Percentiles rank a stretch among this genome's conserved stretches.
phyloP scores from a whole-genome alignment of 2,888 invertebrate species.

The Allacma fusca region DNA sequence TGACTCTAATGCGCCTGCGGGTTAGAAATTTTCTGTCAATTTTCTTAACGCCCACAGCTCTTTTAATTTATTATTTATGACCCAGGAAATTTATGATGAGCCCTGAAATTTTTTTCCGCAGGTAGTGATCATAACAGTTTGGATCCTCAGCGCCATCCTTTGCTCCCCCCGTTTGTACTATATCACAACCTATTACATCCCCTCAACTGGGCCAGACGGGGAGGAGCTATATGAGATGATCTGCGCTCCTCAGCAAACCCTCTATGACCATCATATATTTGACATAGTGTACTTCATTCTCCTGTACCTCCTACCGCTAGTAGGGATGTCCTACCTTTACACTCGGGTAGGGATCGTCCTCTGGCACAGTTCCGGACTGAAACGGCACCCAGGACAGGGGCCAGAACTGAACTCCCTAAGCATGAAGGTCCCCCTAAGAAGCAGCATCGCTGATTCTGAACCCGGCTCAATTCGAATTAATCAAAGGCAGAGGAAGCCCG shows the following conservation, averaged over 20 bases:
- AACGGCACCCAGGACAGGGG: no score
- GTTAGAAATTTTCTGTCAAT: no score
- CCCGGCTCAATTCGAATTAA: no score
- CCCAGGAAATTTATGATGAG: no score
- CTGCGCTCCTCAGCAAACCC: conserved; percentile 77
- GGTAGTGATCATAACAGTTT: conserved; percentile 80
- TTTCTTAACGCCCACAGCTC: no score
- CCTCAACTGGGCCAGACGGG: conserved; percentile 63
- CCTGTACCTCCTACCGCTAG: conserved; percentile 81
- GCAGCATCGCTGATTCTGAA: no score
- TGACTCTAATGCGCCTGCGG: no score
- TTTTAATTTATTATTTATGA: no score
- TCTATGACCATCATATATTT: conserved; percentile 79
- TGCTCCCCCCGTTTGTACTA: conserved; percentile 85
- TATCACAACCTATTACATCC: conserved; percentile 75
- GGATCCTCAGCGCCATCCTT: conserved; percentile 83
- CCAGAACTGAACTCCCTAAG: no score
- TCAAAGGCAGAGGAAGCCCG: no score
- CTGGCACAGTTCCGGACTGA: conserved; percentile 68
- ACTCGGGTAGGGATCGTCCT: conserved; percentile 83
- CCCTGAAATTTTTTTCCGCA: conserved; percentile 66
- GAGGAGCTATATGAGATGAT: conserved; percentile 73
- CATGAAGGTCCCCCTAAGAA: no score
- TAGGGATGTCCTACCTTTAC: conserved; percentile 80
- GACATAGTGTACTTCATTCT: conserved; percentile 84